Evolutionary conservation across 2,113 vertebrate genomes (phyloP), one percentile per base, ranked within the genome.

Genomic region (Sebastes fasciatus): DNA sequence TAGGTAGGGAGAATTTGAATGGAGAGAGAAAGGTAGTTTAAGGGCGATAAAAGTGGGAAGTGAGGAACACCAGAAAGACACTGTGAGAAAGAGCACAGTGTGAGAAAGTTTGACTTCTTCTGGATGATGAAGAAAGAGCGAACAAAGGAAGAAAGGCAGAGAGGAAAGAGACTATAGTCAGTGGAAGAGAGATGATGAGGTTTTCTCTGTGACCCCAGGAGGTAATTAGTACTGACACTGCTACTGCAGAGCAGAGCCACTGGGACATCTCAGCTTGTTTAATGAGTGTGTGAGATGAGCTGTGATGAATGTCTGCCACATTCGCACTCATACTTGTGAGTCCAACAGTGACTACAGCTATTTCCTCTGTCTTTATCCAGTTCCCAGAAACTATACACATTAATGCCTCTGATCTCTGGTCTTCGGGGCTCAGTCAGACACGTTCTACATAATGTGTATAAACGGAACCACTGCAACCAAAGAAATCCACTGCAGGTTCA

Each of bases 161-260:
- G 13, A 67, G 64, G 49, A 54, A 54, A 51, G 23, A 17, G 66
- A 34, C 21, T 51, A 23, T n/a, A 23, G 55, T 58, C 9, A 23
- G 55, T 68, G 48, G 66, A 26, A 61, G 14, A 55, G 70, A 71
- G n/a, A 66, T 19, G 79, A 77, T 58, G 74, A 66, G 61, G 4
- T 49, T 34, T 43, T 80, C 43, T 73, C 66, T 46, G 4, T 68
- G 54, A 67, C 46, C 62, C 4, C 42, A 19, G 26, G 62, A 69
- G 34, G 72, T 68, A 68, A 82, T 82, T 68, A 75, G 14, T 14
- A 16, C 54, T 61, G 64, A 52, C 66, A 19, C 23, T 34, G 66
- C 26, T 17, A 17, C 48, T 34, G 17, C 66, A 51, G 66, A 68
- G 34, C 34, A 57, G 45, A 11, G 14, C 21, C 66, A 40, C 54